Percentiles rank a stretch among this genome's conserved stretches.
These are phyloP conservation scores for Sycophila sp. DNA, from an alignment of 1,140 invertebrate species.

Conservation along the genomic window DNA sequence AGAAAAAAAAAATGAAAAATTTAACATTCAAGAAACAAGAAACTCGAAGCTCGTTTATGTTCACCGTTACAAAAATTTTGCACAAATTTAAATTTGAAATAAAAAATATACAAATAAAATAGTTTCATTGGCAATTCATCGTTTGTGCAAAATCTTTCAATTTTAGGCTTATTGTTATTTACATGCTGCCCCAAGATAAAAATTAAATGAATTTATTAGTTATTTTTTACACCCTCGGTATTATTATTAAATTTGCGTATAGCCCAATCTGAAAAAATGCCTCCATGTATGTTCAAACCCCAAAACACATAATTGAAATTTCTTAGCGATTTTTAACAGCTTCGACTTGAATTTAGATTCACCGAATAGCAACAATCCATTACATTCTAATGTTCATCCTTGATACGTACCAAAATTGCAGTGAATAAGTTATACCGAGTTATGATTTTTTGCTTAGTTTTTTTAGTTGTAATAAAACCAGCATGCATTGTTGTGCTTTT, in stretches of 20 bases:
- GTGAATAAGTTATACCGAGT: background rate
- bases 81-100: constrained; percentile 17
- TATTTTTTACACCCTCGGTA: constrained; percentile 51
- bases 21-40: background rate
- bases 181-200: constrained; percentile 60
- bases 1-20: background rate
- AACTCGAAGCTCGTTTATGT: constrained; percentile 32
- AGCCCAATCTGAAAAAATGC: constrained; percentile 42
- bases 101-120: too few species aligned
- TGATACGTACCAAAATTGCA: too few species aligned
- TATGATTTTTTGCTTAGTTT: background rate
- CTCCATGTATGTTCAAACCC: constrained; percentile 26
- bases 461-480: constrained; percentile 8
- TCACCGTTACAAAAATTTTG: constrained; percentile 9
- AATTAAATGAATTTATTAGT: constrained; percentile 37
- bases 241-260: constrained; percentile 44
- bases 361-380: background rate
- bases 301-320: background rate
- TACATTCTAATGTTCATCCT: background rate
- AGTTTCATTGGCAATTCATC: too few species aligned
- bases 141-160: constrained; percentile 49
- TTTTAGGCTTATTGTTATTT: constrained; percentile 60
- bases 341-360: background rate
- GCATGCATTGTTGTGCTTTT: constrained; percentile 2
- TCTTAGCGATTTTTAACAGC: background rate